A percentile compares a stretch with the other conserved stretches of the same genome.
Conservation (phyloP, 2,888 invertebrate genomes). For the Drosophila percnosoma region DNA sequence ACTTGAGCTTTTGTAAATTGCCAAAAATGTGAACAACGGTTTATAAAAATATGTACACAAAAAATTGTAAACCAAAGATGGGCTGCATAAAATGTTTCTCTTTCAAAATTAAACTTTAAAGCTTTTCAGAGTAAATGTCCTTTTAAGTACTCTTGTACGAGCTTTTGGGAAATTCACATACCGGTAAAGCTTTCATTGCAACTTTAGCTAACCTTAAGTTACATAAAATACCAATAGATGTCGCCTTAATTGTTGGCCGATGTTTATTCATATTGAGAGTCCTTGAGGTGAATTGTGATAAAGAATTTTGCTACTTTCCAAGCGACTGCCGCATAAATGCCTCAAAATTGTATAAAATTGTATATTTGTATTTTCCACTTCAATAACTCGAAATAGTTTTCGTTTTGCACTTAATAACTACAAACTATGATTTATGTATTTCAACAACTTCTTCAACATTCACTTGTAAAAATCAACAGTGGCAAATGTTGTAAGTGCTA, state of each 20-base stretch:
- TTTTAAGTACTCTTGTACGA: neutral
- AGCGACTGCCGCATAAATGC: neutral
- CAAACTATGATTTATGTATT: slow-evolving; percentile 3
- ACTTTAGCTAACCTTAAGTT: neutral
- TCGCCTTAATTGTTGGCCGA: neutral
- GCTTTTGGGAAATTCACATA: neutral
- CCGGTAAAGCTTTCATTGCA: slow-evolving; percentile 5
- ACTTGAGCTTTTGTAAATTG: neutral
- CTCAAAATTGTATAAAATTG: neutral
- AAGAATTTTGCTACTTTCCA: neutral
- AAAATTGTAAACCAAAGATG: neutral
- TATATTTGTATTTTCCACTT: neutral
- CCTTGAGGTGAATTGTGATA: neutral
- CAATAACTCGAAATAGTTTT: neutral
- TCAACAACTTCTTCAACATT: slow-evolving; percentile 5
- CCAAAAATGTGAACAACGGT: neutral
- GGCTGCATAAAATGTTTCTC: neutral
- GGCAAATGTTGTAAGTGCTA: slow-evolving; percentile 8
- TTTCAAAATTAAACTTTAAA: neutral
- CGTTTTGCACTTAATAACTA: slow-evolving; percentile 5
- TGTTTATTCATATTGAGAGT: neutral
- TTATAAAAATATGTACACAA: neutral
- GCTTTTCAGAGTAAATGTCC: slow-evolving; percentile 2
- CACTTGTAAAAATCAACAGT: slow-evolving; percentile 19
- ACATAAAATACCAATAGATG: slow-evolving; percentile 6